Evolutionary conservation across 2,888 invertebrate species (phyloP), one percentile per base, ranked within the genome.

Genomic region (Nematopogon swammerdamellus): DNA sequence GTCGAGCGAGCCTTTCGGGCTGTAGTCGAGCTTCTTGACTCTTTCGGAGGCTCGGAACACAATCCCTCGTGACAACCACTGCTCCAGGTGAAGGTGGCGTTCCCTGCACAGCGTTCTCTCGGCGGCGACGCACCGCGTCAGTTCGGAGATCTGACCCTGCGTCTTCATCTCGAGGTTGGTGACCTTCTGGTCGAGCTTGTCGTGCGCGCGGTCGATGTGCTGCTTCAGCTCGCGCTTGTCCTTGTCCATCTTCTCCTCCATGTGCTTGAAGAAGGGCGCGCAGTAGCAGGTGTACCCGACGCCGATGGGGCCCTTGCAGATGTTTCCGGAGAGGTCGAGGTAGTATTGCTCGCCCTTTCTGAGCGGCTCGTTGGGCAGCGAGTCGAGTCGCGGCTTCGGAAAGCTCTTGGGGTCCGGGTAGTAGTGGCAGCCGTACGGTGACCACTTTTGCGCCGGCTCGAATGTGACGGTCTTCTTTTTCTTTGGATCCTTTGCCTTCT

Each of bases 231-330:
- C 91, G 53, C 88, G 85, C 58, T 91, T 90, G 60, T 92, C 91
- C 57, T 87, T 85, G 59, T 91, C 91, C 48, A 95, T 67, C 54
- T 88, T 86, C 42, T 91, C 88, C 64, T 95, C 94, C 71, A 96
- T 86, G 57, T 93, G 91, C 54, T 91, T 85, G 63, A 96, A 90
- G 68, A 95, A 88, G 0, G 96, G 96, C 0, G 92, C 93, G 65
- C 97, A 97, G 64, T 93, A 94, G 68, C 95, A 95, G 1, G 92
- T 91, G 66, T 94, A 92, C 0, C 95, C 94, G 2, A 93, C 89
- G 1, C 96, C 95, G n/a, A 95, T 88, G 0, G 96, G 96, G 1
- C 96, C 96, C 74, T 97, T 96, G 59, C 93, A 88, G 53, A 97
- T 92, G 64, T 96, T 95, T 2, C 97, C 97, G 14, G 95, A 95